These are phyloP conservation scores for Napeogenes sylphis DNA, from an alignment of 2,888 invertebrate genomes.

Conservation along the genomic window DNA sequence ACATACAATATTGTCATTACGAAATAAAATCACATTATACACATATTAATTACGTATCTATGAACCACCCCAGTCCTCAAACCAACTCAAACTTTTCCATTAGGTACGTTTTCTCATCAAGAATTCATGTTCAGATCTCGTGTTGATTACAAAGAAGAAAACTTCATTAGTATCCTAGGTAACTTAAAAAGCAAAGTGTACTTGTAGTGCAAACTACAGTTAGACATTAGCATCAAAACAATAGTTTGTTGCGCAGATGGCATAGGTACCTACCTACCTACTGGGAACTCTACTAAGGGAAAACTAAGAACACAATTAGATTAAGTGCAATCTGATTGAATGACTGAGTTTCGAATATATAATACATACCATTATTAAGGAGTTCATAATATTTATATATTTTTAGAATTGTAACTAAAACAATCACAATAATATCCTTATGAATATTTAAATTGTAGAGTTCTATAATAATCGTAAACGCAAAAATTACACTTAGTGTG, in stretches of 20 bases:
- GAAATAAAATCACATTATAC: too few relatives aligned
- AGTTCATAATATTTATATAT: too few relatives aligned
- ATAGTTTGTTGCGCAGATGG: constrained; percentile 28
- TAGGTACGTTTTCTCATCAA: neutral
- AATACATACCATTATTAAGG: too few relatives aligned
- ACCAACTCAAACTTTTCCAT: neutral
- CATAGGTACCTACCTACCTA: constrained; percentile 8
- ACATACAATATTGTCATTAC: too few relatives aligned
- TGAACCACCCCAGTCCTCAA: too few relatives aligned
- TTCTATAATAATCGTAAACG: neutral
- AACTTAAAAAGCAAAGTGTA: constrained; percentile 27
- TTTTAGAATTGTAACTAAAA: too few relatives aligned
- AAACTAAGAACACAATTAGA: constrained; percentile 22
- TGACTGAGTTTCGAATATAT: neutral
- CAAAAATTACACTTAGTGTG: neutral
- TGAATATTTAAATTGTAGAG: too few relatives aligned
- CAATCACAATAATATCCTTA: too few relatives aligned
- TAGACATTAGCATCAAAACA: constrained; percentile 37
- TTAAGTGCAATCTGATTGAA: constrained; percentile 9
- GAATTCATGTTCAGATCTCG: neutral
- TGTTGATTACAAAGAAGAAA: neutral
- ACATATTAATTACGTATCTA: too few relatives aligned
- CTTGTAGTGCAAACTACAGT: constrained; percentile 34
- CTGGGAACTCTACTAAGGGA: constrained; percentile 28
- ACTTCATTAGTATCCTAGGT: constrained; percentile 17